Conservation (phyloP, 2,888 invertebrate species). For the Oxytorus armatus region DNA sequence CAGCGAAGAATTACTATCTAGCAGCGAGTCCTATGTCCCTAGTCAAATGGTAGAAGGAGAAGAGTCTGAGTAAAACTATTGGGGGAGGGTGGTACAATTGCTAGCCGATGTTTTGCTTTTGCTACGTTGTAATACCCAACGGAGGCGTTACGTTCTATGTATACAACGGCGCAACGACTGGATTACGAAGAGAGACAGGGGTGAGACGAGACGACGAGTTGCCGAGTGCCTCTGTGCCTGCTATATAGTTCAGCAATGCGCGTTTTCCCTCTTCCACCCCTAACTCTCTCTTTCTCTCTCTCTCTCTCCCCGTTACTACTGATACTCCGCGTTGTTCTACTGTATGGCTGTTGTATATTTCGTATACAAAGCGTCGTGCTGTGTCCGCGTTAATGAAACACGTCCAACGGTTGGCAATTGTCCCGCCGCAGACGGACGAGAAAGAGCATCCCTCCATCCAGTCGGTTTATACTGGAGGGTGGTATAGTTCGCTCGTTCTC, state of each 20-base stretch:
- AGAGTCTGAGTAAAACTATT: conserved; percentile 39
- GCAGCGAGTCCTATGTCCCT: not conserved
- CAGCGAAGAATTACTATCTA: conserved; percentile 16
- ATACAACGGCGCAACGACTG: conserved; percentile 50
- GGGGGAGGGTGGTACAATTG: conserved; percentile 20
- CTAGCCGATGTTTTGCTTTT: conserved; percentile 41
- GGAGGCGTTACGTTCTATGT: conserved; percentile 60
- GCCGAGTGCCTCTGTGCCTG: conserved; percentile 54
- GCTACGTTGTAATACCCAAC: conserved; percentile 59
- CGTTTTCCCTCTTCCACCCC: conserved; percentile 34
- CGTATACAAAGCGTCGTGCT: conserved; percentile 68
- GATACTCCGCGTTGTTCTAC: conserved; percentile 38
- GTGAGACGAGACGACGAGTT: conserved; percentile 56
- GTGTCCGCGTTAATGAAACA: conserved; percentile 80
- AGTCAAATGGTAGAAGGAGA: conserved; percentile 15
- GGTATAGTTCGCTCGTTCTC: not conserved
- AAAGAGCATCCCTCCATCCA: conserved; percentile 4
- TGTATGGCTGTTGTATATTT: conserved; percentile 51
- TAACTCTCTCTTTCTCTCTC: conserved; percentile 62
- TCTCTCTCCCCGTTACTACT: conserved; percentile 66
- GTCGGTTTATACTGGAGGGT: not conserved
- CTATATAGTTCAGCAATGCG: conserved; percentile 37
- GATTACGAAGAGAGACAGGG: conserved; percentile 58
- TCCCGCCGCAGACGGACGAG: conserved; percentile 73
- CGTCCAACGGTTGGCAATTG: conserved; percentile 79